Evolutionary conservation across 1,140 invertebrate species (phyloP).

Genomic region (Aphaenogaster floridana): DNA sequence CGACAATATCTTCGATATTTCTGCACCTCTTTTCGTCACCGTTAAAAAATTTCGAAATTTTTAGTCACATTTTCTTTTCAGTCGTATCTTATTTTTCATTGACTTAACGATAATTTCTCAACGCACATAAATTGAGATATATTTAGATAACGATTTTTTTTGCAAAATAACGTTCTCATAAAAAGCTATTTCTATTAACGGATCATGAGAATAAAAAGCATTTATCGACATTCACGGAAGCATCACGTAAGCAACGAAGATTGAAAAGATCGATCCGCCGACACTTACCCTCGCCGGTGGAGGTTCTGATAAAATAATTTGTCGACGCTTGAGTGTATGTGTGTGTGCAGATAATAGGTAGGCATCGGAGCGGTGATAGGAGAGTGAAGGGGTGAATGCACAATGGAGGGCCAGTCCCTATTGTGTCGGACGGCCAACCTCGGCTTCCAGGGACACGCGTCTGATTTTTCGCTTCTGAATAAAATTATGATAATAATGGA

Average conservation of each 20-base stretch:
- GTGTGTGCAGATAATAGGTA: slow-evolving; percentile 71
- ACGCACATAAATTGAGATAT: not conserved
- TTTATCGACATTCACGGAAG: slow-evolving; percentile 13
- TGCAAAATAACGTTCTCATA: not conserved
- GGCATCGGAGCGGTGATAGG: slow-evolving; percentile 53
- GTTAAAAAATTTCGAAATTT: slow-evolving; percentile 31
- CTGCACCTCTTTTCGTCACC: not conserved
- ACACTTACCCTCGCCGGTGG: slow-evolving; percentile 53
- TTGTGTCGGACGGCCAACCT: slow-evolving; percentile 71
- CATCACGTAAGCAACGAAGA: slow-evolving; percentile 47
- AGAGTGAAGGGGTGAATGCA: slow-evolving; percentile 62
- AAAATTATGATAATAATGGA: slow-evolving; percentile 84
- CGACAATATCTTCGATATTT: slow-evolving; percentile 54
- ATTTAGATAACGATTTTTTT: not conserved
- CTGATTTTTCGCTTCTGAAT: slow-evolving; percentile 84
- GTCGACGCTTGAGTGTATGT: slow-evolving; percentile 57
- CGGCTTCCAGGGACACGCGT: slow-evolving; percentile 78
- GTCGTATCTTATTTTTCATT: not conserved
- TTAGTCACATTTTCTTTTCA: slow-evolving; percentile 14
- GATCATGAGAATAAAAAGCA: slow-evolving; percentile 1
- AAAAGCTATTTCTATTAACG: not conserved
- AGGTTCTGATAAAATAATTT: slow-evolving; percentile 76
- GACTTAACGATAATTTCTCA: not conserved
- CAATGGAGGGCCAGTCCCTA: slow-evolving; percentile 73
- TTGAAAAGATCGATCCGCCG: slow-evolving; percentile 68